These are phyloP conservation scores for Pheucticus melanocephalus DNA, from an alignment of 2,113 vertebrate species.

Conservation along the genomic window DNA sequence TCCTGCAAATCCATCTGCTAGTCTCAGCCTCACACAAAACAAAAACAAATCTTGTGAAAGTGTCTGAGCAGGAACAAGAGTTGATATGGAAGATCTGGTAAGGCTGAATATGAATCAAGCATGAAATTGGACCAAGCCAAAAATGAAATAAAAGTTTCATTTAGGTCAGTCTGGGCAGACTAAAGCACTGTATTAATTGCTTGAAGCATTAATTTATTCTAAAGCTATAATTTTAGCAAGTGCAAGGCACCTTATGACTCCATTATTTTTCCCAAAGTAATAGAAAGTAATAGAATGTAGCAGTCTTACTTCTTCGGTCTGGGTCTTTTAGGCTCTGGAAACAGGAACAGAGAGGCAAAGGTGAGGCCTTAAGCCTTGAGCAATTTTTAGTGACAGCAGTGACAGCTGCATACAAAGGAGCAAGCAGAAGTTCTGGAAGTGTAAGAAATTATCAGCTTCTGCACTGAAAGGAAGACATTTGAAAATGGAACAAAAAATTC, in stretches of 20 bases:
- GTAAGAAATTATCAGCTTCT: background rate
- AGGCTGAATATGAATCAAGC: background rate
- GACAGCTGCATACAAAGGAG: background rate
- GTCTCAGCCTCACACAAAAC: background rate
- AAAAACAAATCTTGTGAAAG: background rate
- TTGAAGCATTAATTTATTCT: conserved; percentile 1
- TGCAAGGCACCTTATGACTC: background rate
- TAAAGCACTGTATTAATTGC: background rate
- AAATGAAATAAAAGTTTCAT: background rate
- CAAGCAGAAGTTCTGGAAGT: background rate
- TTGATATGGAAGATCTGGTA: background rate
- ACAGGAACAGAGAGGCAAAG: background rate
- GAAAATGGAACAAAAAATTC: background rate
- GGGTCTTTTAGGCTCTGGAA: background rate
- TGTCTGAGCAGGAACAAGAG: background rate
- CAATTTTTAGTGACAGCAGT: background rate
- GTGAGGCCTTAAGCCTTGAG: background rate
- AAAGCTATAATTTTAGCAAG: background rate
- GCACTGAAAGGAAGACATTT: background rate
- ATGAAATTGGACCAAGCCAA: background rate
- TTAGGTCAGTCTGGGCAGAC: background rate
- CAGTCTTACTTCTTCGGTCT: background rate
- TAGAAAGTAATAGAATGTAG: background rate
- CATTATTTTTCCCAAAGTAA: background rate
- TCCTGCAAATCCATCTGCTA: background rate